Base-by-base conservation (phyloP, 37 sponge, comb jelly and placozoan species). In the Lycopodina hypogea region DNA sequence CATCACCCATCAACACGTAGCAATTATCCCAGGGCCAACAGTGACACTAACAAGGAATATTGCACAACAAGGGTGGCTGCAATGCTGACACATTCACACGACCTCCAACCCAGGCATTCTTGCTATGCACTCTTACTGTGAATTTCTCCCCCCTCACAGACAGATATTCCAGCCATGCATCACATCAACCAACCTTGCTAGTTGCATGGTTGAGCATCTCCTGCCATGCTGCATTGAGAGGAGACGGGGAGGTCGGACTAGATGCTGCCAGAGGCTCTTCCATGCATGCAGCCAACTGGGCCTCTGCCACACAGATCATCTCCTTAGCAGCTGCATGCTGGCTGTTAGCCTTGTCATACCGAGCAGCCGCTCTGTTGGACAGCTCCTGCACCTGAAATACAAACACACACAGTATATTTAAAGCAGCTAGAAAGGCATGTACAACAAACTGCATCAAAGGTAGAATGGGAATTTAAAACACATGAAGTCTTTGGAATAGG, bases 151-250 rank as follows among this genome's bases (percentile, higher is more conserved):
- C 48, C 48, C 48, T 45, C 8, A 45, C 48, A 45, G 8, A 45
- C 48, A 45, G 8, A 45, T n/a, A n/a, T n/a, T n/a, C n/a, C n/a
- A n/a, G n/a, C 55, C 55, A 53, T 19, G 12, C 17, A 19, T 53
- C 28, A 59, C 60, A 59, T 18, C 4, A 6, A 26, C 60, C 4
- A 3, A 88, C 88, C 83, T 78, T 82, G 19, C 37, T 0, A 34
- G 88, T 88, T 59, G 88, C 88, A 63, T 88, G 84, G 65, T 82
- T 76, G 39, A 88, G 83, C 68, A 78, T 78, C 67, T 88, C 88
- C 58, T 77, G 83, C 83, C 83, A 82, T 0, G 88, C 88, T 28
- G 70, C 68, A 42, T 81, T 75, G 3, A 87, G 28, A 26, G 73
- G 30, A 1, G 66, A 74, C 45, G 83, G 67, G 24, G 66, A 50